Conservation (phyloP, 2,797 vertebrate genomes). For the Spatula versicolor region DNA sequence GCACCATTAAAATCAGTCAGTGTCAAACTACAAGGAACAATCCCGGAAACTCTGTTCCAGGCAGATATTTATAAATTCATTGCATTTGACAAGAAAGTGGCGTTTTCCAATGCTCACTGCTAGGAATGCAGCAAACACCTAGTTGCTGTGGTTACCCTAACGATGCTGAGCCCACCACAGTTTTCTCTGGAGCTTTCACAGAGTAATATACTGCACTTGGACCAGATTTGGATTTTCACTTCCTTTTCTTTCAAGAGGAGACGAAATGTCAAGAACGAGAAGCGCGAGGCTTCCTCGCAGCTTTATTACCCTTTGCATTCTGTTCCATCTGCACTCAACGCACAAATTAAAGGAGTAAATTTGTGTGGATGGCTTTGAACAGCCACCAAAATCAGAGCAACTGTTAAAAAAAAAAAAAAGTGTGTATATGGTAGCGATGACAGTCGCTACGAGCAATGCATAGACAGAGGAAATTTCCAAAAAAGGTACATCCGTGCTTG, state of each 20-base stretch:
- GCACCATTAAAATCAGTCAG: background rate
- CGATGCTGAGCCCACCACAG: conserved; percentile 19
- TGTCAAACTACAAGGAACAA: background rate
- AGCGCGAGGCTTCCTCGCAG: background rate
- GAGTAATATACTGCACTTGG: background rate
- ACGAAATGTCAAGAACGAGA: background rate
- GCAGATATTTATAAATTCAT: conserved; percentile 18
- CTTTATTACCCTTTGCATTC: conserved; percentile 13
- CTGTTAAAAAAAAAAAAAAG: background rate
- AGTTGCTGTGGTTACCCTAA: conserved; percentile 64
- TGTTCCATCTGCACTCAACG: conserved; percentile 10
- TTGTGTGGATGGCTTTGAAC: background rate
- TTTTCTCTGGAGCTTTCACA: conserved; percentile 18
- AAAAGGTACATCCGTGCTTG: background rate
- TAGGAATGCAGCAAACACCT: background rate
- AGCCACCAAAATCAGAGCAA: conserved; percentile 47
- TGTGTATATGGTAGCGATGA: conserved; percentile 26
- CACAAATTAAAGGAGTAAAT: background rate
- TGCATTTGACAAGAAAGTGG: background rate
- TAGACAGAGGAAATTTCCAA: background rate
- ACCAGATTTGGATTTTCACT: conserved; percentile 36
- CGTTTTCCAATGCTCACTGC: background rate
- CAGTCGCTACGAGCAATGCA: background rate
- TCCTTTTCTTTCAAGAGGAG: conserved; percentile 38
- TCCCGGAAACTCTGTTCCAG: background rate